These are phyloP conservation scores for Incurvaria masculella DNA, from an alignment of 2,888 invertebrate genomes.

Conservation along the genomic window DNA sequence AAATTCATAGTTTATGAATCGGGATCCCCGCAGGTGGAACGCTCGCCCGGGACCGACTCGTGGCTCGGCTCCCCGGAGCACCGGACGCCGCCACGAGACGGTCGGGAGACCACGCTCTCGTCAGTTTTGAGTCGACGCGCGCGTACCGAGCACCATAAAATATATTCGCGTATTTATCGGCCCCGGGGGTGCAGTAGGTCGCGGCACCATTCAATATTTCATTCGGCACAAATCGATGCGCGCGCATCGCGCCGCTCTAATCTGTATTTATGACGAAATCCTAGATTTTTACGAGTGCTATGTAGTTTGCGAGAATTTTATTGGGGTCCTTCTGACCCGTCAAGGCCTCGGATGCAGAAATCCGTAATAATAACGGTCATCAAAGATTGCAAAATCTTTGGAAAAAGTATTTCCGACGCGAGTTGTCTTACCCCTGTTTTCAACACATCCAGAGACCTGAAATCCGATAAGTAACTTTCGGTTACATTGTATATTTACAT, in stretches of 20 bases:
- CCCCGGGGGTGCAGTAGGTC: conserved; percentile 2
- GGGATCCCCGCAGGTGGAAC: background rate
- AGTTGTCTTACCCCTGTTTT: no score
- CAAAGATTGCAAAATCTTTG: no score
- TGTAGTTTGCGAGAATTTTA: background rate
- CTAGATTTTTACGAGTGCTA: background rate
- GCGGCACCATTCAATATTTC: conserved; percentile 38
- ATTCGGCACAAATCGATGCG: conserved; percentile 39
- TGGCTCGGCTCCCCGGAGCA: background rate
- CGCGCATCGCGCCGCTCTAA: conserved; percentile 1
- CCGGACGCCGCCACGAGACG: background rate
- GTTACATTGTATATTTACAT: no score
- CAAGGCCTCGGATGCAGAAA: no score
- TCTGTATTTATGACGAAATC: conserved; percentile 8
- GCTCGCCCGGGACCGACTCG: background rate
- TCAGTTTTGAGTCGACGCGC: background rate
- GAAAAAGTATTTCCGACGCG: no score
- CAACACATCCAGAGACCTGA: no score
- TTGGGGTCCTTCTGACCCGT: no score
- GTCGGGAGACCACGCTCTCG: background rate
- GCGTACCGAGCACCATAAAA: background rate
- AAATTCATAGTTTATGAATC: background rate
- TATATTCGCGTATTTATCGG: conserved; percentile 3
- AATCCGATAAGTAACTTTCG: no score
- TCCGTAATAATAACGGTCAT: no score